Evolutionary conservation across 2,113 vertebrate genomes (phyloP).

Genomic region (Melanerpes formicivorus): DNA sequence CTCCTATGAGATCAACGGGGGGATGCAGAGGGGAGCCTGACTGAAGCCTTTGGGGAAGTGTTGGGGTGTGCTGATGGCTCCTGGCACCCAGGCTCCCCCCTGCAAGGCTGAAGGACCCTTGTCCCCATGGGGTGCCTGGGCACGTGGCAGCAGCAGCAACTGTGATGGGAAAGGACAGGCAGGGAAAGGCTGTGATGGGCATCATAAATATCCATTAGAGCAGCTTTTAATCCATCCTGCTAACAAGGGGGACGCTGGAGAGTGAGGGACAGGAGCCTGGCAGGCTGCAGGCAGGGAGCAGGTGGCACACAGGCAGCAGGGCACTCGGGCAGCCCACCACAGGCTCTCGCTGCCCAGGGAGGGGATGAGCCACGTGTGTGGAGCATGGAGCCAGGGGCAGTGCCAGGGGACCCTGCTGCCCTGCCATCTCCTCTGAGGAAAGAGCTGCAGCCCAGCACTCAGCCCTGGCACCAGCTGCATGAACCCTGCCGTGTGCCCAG

Average conservation of each 20-base stretch:
- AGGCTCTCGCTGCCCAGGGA: neutral
- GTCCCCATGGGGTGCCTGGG: neutral
- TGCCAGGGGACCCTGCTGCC: neutral
- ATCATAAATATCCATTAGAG: slow-evolving; percentile 67
- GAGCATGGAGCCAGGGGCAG: accelerated
- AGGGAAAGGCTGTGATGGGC: slow-evolving; percentile 41
- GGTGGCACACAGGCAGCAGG: neutral
- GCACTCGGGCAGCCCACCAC: accelerated
- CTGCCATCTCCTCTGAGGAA: accelerated
- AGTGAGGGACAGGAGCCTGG: neutral
- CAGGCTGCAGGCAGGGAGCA: neutral
- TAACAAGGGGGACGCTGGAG: neutral
- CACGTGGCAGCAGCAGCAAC: accelerated
- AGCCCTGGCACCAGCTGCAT: neutral
- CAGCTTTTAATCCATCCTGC: slow-evolving; percentile 33
- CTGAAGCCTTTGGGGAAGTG: neutral
- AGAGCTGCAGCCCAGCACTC: neutral
- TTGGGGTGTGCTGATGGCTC: neutral
- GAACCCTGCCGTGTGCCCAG: accelerated
- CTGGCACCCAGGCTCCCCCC: neutral
- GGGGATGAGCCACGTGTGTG: neutral
- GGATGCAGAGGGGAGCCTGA: neutral
- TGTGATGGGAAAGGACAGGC: neutral
- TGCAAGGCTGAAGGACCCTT: neutral
- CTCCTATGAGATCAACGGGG: accelerated